Percentiles rank a stretch among this genome's conserved stretches.
These are phyloP conservation scores for Hexactinellida sp. DNA, from an alignment of 37 sponge, comb jelly and placozoan genomes.

Conservation along the genomic window DNA sequence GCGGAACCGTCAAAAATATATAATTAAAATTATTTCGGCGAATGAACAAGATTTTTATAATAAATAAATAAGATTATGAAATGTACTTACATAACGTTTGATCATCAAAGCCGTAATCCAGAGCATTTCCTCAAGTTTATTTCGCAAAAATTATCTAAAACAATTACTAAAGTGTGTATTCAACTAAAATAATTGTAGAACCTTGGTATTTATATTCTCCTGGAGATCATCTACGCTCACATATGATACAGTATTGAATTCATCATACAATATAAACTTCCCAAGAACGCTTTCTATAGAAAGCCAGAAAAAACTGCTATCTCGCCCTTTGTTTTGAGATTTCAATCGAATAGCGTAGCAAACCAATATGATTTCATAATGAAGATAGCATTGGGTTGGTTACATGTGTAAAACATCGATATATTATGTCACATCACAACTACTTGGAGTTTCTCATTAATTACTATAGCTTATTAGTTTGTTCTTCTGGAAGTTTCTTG, in stretches of 20 bases:
- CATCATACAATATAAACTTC: not conserved
- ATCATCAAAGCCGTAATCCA: not conserved
- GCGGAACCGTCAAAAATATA: too few species aligned
- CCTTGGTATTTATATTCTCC: not conserved
- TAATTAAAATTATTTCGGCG: too few species aligned
- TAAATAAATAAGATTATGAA: too few species aligned
- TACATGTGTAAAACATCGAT: not conserved
- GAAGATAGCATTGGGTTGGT: not conserved
- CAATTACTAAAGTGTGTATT: not conserved
- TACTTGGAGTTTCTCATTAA: not conserved
- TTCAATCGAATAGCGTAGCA: not conserved
- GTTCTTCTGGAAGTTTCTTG: not conserved
- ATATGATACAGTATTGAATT: not conserved
- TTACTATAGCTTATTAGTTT: not conserved
- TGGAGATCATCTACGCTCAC: not conserved
- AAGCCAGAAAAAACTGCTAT: not conserved
- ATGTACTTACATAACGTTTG: not conserved
- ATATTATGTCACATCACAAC: not conserved
- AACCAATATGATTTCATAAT: slow-evolving; percentile 13
- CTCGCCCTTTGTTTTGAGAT: not conserved
- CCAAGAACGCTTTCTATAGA: not conserved
- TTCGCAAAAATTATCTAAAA: not conserved
- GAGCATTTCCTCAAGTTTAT: not conserved
- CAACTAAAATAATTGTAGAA: too few species aligned
- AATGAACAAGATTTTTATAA: too few species aligned